Evolutionary conservation across 1,140 invertebrate species (phyloP).

Genomic region (Macrocentrus cingulum): DNA sequence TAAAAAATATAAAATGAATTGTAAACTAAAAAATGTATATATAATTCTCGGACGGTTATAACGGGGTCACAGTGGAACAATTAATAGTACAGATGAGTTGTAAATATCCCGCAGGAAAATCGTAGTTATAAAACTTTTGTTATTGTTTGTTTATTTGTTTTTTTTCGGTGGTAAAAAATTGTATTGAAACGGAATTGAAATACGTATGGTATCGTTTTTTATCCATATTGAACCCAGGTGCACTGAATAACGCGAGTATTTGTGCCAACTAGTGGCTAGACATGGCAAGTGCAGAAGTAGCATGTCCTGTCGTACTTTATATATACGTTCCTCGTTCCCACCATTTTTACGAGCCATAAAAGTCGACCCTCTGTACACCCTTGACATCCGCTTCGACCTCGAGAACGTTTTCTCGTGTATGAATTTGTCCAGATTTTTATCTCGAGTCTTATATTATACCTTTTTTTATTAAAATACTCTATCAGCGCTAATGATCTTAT

Average conservation of each 20-base stretch:
- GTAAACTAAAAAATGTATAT: not conserved
- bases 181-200: slow-evolving; percentile 16
- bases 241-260: slow-evolving; percentile 6
- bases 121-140: not conserved
- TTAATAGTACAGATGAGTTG: not conserved
- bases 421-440: slow-evolving; percentile 8
- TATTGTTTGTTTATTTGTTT: not conserved
- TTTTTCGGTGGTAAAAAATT: slow-evolving; percentile 1
- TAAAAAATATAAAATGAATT: not conserved
- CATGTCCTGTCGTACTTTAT: not conserved
- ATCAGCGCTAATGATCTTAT: too few relatives aligned
- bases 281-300: slow-evolving; percentile 1
- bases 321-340: slow-evolving; percentile 13
- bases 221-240: not conserved
- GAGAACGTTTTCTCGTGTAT: not conserved
- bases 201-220: not conserved
- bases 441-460: too few relatives aligned
- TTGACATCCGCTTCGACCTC: slow-evolving; percentile 12
- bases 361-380: slow-evolving; percentile 15
- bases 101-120: not conserved
- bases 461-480: too few relatives aligned
- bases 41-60: slow-evolving; percentile 1
- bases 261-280: slow-evolving; percentile 11
- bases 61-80: not conserved
- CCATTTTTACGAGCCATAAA: slow-evolving; percentile 29